Percentiles rank a stretch among this genome's conserved stretches.
phyloP scores from a whole-genome alignment of 2,797 vertebrate species.

The Lithobates sylvaticus region DNA sequence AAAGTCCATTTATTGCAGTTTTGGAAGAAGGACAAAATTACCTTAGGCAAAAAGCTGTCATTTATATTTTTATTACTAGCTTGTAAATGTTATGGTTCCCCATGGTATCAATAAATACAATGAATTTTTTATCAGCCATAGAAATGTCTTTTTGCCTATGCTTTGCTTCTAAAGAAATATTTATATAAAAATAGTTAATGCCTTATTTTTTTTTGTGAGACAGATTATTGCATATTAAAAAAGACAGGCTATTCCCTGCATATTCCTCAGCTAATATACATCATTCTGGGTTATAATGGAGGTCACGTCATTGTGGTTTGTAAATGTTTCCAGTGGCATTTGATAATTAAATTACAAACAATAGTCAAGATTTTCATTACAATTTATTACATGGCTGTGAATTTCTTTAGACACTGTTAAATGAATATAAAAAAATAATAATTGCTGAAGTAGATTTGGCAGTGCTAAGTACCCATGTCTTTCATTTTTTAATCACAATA shows the following conservation, averaged over 20 bases:
- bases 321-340: conserved; percentile 18
- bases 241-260: background rate
- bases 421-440: conserved; percentile 4
- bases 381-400: conserved; percentile 15
- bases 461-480: no score
- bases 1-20: conserved; percentile 10
- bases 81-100: conserved; percentile 43
- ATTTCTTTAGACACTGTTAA: background rate
- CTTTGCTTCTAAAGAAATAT: background rate
- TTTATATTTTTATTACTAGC: conserved; percentile 38
- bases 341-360: conserved; percentile 37
- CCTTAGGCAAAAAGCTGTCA: conserved; percentile 41
- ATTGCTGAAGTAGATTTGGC: background rate
- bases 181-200: background rate
- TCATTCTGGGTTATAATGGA: conserved; percentile 6
- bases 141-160: conserved; percentile 35
- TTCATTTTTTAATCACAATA: background rate
- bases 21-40: conserved; percentile 17
- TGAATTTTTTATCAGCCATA: conserved; percentile 26
- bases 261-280: conserved; percentile 11
- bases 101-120: conserved; percentile 38
- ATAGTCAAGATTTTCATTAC: conserved; percentile 34
- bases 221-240: background rate
- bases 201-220: background rate
- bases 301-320: conserved; percentile 24